These are phyloP conservation scores for Iselma pallidipennis DNA, from an alignment of 2,888 invertebrate genomes.

Conservation along the genomic window DNA sequence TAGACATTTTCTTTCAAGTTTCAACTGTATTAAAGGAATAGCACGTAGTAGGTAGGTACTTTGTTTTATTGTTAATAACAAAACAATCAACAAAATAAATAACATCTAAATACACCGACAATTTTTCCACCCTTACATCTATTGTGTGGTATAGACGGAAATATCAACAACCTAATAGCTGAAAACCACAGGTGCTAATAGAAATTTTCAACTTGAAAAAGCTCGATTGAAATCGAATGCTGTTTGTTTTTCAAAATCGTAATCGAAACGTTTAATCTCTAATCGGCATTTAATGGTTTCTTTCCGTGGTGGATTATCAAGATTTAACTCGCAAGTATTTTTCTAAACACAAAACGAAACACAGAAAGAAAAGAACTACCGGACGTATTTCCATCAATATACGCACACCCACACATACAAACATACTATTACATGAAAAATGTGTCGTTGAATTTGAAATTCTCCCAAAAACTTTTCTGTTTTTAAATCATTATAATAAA, in stretches of 20 bases:
- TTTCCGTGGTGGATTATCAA: neutral
- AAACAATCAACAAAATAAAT: slow-evolving; percentile 1
- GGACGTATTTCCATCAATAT: no score
- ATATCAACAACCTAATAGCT: no score
- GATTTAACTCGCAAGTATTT: neutral
- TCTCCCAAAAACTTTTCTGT: no score
- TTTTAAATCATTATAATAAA: no score
- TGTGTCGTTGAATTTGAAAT: neutral
- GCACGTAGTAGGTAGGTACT: slow-evolving; percentile 1
- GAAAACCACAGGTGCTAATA: neutral
- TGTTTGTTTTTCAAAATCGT: neutral
- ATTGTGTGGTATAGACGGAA: no score
- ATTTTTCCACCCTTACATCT: no score
- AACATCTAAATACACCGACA: neutral
- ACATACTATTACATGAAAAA: neutral
- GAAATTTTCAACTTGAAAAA: neutral
- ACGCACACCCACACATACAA: no score
- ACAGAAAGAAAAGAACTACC: no score
- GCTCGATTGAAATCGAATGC: neutral
- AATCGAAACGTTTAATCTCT: neutral
- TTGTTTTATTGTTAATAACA: slow-evolving; percentile 10
- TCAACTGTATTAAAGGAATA: slow-evolving; percentile 9
- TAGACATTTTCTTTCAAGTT: slow-evolving; percentile 12
- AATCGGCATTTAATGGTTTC: neutral
- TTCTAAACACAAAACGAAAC: neutral